Evolutionary conservation across 2,113 vertebrate species (phyloP).

Genomic region (Asarcornis scutulata): DNA sequence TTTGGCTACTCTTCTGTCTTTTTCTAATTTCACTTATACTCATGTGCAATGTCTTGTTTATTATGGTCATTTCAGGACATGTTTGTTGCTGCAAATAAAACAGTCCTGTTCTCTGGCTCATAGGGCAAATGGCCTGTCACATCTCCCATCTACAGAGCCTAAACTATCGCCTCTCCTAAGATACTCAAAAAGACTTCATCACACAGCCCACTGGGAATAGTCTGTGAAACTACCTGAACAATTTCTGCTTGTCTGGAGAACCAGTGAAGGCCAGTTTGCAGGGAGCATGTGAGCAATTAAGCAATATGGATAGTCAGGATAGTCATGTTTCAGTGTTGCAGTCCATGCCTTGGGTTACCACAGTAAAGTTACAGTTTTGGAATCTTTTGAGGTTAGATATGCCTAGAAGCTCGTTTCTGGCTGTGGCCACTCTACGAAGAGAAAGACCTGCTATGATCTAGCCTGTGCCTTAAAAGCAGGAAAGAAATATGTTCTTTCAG

Average conservation of each 20-base stretch:
- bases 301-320: background rate
- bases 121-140: background rate
- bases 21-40: background rate
- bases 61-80: background rate
- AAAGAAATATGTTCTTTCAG: background rate
- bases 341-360: background rate
- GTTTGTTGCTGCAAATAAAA: background rate
- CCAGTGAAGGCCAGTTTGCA: background rate
- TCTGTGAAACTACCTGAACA: background rate
- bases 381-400: background rate
- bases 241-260: background rate
- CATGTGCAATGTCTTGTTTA: background rate
- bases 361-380: background rate
- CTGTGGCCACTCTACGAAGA: background rate
- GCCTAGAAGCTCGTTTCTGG: background rate
- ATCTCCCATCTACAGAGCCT: background rate
- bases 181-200: background rate
- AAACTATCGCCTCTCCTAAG: background rate
- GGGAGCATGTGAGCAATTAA: background rate
- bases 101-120: background rate
- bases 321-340: background rate
- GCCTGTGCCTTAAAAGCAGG: background rate
- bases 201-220: background rate
- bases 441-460: background rate
- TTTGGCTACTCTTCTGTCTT: background rate